Evolutionary conservation across 2,797 vertebrate species (phyloP).

Genomic region (Taenioides sp.): DNA sequence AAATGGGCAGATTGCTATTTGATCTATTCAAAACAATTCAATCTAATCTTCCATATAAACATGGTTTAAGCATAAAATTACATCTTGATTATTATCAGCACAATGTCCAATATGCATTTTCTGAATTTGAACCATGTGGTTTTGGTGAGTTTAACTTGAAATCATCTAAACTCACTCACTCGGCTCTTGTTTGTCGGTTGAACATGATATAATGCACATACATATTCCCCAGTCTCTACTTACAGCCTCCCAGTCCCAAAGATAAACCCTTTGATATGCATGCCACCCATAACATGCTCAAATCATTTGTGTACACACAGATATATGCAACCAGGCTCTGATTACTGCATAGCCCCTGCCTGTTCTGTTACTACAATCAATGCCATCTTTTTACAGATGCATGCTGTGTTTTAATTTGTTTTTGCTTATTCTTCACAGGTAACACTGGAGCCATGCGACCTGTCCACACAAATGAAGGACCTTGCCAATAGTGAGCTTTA

Average conservation of each 20-base stretch:
- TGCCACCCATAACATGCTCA: conserved; percentile 43
- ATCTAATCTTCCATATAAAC: not conserved
- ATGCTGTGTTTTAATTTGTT: not conserved
- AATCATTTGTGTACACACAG: conserved; percentile 37
- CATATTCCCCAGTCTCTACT: conserved; percentile 13
- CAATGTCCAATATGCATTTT: not conserved
- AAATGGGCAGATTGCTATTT: not conserved
- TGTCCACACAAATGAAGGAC: conserved; percentile 20
- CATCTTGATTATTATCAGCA: conserved; percentile 1
- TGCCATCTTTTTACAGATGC: not conserved
- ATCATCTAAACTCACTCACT: not conserved
- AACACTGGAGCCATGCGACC: conserved; percentile 15
- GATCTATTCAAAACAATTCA: not conserved
- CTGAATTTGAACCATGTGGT: not conserved
- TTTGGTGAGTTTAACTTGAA: not conserved
- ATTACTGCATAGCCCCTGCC: conserved; percentile 11
- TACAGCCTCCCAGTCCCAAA: conserved; percentile 11
- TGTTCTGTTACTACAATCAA: conserved; percentile 10
- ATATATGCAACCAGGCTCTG: conserved; percentile 28
- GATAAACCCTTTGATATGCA: conserved; percentile 44
- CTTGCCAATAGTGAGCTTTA: conserved; percentile 59
- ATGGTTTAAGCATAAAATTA: not conserved
- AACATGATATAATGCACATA: conserved; percentile 6
- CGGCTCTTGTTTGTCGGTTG: conserved; percentile 1
- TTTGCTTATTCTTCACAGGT: conserved; percentile 45